These are phyloP conservation scores for Eolophus roseicapilla DNA, from an alignment of 2,113 vertebrate species.

Conservation along the genomic window DNA sequence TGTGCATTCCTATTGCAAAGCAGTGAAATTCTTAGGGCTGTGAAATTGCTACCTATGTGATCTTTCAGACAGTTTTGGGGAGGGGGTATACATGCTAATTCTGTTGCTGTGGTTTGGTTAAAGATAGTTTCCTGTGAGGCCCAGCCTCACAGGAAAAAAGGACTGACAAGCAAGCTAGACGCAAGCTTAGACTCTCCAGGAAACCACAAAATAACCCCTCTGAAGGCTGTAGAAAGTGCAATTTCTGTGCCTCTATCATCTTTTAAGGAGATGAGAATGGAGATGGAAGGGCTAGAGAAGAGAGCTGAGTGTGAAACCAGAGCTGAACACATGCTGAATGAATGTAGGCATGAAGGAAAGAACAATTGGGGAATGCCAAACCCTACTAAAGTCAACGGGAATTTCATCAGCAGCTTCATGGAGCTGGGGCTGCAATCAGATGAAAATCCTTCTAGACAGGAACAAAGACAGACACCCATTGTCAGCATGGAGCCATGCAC, in stretches of 20 bases:
- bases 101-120: constrained; percentile 29
- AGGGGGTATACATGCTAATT: not conserved
- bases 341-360: not conserved
- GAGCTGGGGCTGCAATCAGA: not conserved
- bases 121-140: constrained; percentile 50
- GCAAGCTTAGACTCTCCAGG: constrained; percentile 57
- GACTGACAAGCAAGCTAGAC: not conserved
- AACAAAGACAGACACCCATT: constrained; percentile 9
- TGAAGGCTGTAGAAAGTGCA: not conserved
- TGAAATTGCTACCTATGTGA: constrained; percentile 45
- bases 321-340: not conserved
- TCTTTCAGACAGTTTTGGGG: constrained; percentile 13
- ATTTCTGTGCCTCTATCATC: not conserved
- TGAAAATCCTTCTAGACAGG: constrained; percentile 11
- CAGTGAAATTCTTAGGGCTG: constrained; percentile 2
- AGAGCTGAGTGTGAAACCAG: not conserved
- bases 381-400: not conserved
- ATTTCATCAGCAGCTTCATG: not conserved
- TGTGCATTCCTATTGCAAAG: constrained; percentile 47
- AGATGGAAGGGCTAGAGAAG: not conserved
- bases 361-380: not conserved
- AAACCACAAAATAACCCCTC: constrained; percentile 58
- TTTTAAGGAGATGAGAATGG: not conserved
- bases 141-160: not conserved
- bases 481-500: not conserved